A percentile compares a stretch with the other conserved stretches of the same genome.
phyloP scores from a whole-genome alignment of 2,888 invertebrate species.

The Drepanosiphum platanoidis region DNA sequence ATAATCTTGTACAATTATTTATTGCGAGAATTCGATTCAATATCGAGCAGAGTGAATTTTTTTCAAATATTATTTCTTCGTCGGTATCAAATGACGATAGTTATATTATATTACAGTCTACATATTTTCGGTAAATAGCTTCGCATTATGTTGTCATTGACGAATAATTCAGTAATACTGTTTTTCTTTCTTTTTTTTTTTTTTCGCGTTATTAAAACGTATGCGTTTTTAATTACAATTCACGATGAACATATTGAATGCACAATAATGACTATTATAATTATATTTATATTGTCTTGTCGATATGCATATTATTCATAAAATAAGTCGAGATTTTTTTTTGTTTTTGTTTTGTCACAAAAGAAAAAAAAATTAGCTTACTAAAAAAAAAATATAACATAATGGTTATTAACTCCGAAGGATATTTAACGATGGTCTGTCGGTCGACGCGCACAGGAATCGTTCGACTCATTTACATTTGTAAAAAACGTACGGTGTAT shows the following conservation, averaged over 20 bases:
- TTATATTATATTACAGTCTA: conserved; percentile 4
- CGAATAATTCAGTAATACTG: conserved; percentile 16
- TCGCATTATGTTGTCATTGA: conserved; percentile 25
- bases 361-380: conserved; percentile 15
- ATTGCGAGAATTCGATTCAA: too few relatives aligned
- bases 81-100: conserved; percentile 24
- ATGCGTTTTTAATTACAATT: conserved; percentile 29
- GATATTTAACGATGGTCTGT: neutral
- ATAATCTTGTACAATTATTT: too few relatives aligned
- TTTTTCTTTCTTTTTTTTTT: too few relatives aligned
- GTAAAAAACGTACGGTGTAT: too few relatives aligned
- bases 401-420: neutral
- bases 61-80: neutral
- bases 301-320: conserved; percentile 19
- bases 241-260: conserved; percentile 8
- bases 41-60: too few relatives aligned
- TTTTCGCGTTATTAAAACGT: conserved; percentile 37
- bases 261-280: conserved; percentile 36
- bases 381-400: neutral
- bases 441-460: too few relatives aligned
- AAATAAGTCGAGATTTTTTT: conserved; percentile 12
- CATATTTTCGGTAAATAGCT: conserved; percentile 15
- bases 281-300: conserved; percentile 37
- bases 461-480: too few relatives aligned
- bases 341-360: neutral